These are phyloP conservation scores for Apamea monoglypha DNA, from an alignment of 2,888 invertebrate genomes.

Conservation along the genomic window DNA sequence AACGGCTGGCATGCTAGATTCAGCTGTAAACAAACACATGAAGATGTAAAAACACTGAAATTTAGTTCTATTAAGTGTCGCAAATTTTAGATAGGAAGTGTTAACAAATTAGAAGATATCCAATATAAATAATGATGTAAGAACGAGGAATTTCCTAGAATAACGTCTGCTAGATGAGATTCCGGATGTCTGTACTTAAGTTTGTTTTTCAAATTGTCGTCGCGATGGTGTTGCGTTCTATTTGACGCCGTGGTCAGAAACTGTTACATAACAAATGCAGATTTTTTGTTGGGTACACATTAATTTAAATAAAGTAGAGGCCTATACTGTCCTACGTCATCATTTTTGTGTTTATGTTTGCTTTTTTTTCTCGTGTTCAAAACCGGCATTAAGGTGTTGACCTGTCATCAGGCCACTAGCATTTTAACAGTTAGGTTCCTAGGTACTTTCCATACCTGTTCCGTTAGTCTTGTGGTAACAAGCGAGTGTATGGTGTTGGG, in stretches of 20 bases:
- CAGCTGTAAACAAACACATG: slow-evolving; percentile 73
- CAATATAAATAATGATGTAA: slow-evolving; percentile 42
- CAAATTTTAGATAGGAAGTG: slow-evolving; percentile 35
- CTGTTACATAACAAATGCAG: slow-evolving; percentile 1
- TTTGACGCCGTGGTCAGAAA: slow-evolving; percentile 4
- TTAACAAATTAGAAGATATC: slow-evolving; percentile 28
- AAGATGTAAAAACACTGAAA: slow-evolving; percentile 30
- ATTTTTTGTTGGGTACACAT: not conserved
- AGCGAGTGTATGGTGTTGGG: not conserved
- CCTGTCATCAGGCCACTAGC: not conserved
- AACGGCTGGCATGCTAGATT: slow-evolving; percentile 85
- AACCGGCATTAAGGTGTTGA: slow-evolving; percentile 1
- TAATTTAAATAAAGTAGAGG: not conserved
- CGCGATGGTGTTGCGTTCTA: not conserved
- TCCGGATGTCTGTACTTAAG: slow-evolving; percentile 22
- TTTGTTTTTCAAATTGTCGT: slow-evolving; percentile 35
- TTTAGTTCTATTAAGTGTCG: slow-evolving; percentile 11
- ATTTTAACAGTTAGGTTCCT: slow-evolving; percentile 18
- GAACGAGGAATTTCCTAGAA: slow-evolving; percentile 20
- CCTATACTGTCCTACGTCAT: too few relatives aligned
- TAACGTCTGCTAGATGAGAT: slow-evolving; percentile 8
- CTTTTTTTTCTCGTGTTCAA: slow-evolving; percentile 6
- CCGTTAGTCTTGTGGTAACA: not conserved
- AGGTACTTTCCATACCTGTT: not conserved
- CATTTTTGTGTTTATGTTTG: too few relatives aligned